Conservation (phyloP, 2,797 vertebrate species). For the Taenioides sp. region DNA sequence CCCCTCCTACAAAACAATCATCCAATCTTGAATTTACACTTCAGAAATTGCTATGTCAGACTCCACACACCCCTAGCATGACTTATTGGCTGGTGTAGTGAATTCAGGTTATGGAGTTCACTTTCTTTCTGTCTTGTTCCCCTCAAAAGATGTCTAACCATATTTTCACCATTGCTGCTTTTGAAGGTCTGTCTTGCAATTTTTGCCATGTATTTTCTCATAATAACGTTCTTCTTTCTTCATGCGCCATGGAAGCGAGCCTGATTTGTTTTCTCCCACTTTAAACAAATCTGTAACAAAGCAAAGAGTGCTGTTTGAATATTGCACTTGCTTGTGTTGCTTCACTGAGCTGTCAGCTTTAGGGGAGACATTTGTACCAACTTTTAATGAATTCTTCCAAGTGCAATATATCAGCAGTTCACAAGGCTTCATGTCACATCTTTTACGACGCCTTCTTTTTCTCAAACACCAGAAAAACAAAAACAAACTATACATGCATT, state of each 20-base stretch:
- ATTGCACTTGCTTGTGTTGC: slow-evolving; percentile 31
- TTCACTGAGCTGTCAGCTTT: slow-evolving; percentile 48
- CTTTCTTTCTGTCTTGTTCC: neutral
- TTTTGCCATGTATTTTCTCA: slow-evolving; percentile 5
- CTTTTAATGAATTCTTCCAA: slow-evolving; percentile 49
- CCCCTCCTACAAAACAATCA: slow-evolving; percentile 7
- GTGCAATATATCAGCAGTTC: slow-evolving; percentile 40
- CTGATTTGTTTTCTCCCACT: slow-evolving; percentile 45
- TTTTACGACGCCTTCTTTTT: slow-evolving; percentile 7
- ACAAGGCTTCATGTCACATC: slow-evolving; percentile 23
- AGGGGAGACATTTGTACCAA: slow-evolving; percentile 36
- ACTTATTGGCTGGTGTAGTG: slow-evolving; percentile 9
- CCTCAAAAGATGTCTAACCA: neutral
- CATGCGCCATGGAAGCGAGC: slow-evolving; percentile 7
- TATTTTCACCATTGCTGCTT: neutral
- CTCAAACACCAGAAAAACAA: neutral
- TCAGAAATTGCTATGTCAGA: neutral
- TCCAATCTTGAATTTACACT: neutral
- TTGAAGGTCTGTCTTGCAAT: slow-evolving; percentile 5
- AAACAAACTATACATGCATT: slow-evolving; percentile 2
- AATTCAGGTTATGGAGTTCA: slow-evolving; percentile 1
- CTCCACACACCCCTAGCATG: slow-evolving; percentile 1
- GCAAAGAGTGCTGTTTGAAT: slow-evolving; percentile 40
- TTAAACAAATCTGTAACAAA: slow-evolving; percentile 50
- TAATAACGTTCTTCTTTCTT: slow-evolving; percentile 11